Evolutionary conservation across 2,113 vertebrate genomes (phyloP).

Genomic region (Gobius niger): DNA sequence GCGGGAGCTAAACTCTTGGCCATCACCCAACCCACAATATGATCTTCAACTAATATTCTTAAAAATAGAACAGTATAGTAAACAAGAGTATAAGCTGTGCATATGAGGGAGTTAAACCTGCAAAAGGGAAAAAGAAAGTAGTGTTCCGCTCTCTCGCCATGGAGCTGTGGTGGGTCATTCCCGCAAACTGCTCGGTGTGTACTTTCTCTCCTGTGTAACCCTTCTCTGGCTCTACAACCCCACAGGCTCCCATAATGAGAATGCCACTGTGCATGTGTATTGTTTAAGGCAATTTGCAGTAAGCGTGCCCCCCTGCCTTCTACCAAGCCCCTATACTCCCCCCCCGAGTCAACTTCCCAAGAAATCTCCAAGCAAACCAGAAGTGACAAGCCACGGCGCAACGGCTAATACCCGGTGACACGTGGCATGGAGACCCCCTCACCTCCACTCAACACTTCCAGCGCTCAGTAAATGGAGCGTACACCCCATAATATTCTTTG

Average conservation of each 20-base stretch:
- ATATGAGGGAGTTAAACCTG: background rate
- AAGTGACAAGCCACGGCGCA: constrained; percentile 69
- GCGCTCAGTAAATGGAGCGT: constrained; percentile 56
- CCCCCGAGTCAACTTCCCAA: constrained; percentile 33
- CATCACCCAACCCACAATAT: too few relatives aligned
- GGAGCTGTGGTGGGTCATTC: constrained; percentile 19
- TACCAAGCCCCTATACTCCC: constrained; percentile 5
- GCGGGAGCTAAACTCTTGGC: too few relatives aligned
- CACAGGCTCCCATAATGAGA: constrained; percentile 55
- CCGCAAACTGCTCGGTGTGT: constrained; percentile 34
- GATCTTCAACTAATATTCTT: too few relatives aligned
- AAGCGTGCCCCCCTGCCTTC: constrained; percentile 32
- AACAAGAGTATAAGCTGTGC: too few relatives aligned
- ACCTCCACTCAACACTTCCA: constrained; percentile 65
- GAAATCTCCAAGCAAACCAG: constrained; percentile 60
- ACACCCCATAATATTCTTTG: constrained; percentile 40
- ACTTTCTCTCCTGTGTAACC: constrained; percentile 17
- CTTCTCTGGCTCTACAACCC: constrained; percentile 21
- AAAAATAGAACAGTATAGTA: too few relatives aligned
- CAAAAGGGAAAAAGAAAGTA: background rate
- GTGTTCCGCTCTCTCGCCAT: background rate
- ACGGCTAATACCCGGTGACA: constrained; percentile 70
- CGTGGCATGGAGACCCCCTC: constrained; percentile 66
- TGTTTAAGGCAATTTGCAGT: constrained; percentile 64
- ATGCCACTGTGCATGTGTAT: constrained; percentile 55